These are phyloP conservation scores for Chinchilla lanigera DNA, from an alignment of 2,113 vertebrate species.

Conservation along the genomic window DNA sequence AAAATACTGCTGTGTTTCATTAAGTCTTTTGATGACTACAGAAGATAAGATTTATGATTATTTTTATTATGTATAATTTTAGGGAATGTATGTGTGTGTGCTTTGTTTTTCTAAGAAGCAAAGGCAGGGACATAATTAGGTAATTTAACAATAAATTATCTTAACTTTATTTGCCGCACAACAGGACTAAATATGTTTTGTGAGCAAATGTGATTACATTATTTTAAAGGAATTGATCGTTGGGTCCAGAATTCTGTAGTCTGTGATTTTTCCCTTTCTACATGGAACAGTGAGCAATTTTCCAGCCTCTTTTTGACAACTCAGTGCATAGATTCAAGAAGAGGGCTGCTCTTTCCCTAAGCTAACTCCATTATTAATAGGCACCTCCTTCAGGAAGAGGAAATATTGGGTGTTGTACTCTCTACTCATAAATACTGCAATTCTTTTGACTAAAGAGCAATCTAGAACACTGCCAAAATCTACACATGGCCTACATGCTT, in stretches of 20 bases:
- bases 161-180: slow-evolving; percentile 24
- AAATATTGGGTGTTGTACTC: background rate
- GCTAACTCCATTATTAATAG: slow-evolving; percentile 34
- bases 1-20: slow-evolving; percentile 50
- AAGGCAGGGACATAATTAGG: slow-evolving; percentile 44
- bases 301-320: slow-evolving; percentile 15
- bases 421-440: background rate
- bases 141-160: slow-evolving; percentile 36
- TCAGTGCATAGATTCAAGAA: background rate
- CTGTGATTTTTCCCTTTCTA: background rate
- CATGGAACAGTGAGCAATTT: background rate
- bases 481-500: background rate
- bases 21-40: background rate
- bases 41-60: background rate
- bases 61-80: slow-evolving; percentile 58
- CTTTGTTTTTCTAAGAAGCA: slow-evolving; percentile 29
- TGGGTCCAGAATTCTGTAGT: background rate
- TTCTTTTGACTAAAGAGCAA: background rate
- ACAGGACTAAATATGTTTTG: background rate
- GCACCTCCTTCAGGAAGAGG: slow-evolving; percentile 6
- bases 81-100: background rate
- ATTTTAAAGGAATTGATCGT: slow-evolving; percentile 41
- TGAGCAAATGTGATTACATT: slow-evolving; percentile 31
- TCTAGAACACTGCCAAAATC: background rate
- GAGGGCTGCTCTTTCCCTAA: slow-evolving; percentile 4